phyloP scores from a whole-genome alignment of 1,140 invertebrate species.

The Olivierus martensii region DNA sequence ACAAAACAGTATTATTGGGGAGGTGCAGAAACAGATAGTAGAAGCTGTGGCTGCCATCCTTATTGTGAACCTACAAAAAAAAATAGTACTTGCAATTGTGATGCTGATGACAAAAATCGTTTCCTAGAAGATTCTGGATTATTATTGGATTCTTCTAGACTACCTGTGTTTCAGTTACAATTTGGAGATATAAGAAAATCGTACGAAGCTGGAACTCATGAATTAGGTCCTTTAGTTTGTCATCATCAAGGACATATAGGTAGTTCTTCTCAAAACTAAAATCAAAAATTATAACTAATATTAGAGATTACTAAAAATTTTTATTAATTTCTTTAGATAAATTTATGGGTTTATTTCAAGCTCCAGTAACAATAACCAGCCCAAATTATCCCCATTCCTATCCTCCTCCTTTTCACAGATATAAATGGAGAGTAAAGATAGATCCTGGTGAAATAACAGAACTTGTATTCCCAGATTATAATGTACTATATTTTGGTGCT shows the following conservation, averaged over 20 bases:
- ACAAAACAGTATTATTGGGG: conserved; percentile 23
- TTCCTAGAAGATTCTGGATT: conserved; percentile 22
- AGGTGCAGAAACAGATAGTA: conserved; percentile 22
- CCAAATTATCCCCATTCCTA: conserved; percentile 16
- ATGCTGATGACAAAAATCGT: conserved; percentile 19
- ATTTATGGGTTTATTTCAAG: conserved; percentile 8
- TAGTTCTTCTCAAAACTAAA: not conserved
- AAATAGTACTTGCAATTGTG: conserved; percentile 24
- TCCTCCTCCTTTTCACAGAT: conserved; percentile 20
- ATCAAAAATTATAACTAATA: too few relatives aligned
- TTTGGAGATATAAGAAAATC: conserved; percentile 22
- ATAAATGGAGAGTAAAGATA: conserved; percentile 20
- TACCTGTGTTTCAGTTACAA: conserved; percentile 22
- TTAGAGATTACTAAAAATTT: too few relatives aligned
- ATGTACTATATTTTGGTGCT: conserved; percentile 21
- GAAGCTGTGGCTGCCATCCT: conserved; percentile 22
- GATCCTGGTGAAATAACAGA: conserved; percentile 16
- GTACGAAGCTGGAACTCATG: conserved; percentile 21
- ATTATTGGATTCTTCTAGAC: conserved; percentile 15
- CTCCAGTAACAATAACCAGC: conserved; percentile 16
- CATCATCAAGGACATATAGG: conserved; percentile 15
- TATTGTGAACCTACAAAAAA: conserved; percentile 16
- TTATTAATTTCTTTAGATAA: conserved; percentile 6
- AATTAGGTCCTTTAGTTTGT: conserved; percentile 20
- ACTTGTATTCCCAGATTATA: conserved; percentile 22